Base-by-base conservation (phyloP, 2,888 invertebrate species). In the Amphipoea lucens region DNA sequence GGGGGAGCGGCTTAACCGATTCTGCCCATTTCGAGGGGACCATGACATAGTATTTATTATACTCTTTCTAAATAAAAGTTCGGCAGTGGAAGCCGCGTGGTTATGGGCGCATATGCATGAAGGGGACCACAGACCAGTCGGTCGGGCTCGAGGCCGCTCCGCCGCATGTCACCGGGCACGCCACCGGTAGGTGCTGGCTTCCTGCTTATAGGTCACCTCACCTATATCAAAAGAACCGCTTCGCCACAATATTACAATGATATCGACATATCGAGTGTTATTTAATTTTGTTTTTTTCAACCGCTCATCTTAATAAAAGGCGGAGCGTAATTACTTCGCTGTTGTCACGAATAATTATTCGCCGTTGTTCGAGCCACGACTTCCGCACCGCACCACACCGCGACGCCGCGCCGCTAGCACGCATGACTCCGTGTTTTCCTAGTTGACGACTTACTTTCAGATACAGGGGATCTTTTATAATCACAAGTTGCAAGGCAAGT, bases 321-420 rank as follows among this genome's bases (percentile, higher is more conserved):
- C 17, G 66, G 66, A 63, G 67, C 48, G 51, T 73, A 78, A 76
- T 81, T 81, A 78, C 63, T 11, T 54, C 40, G 67, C 42, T 67
- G 66, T 69, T 78, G 78, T 83, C 81, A 81, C 78, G 62, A 78
- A 79, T 77, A 60, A 78, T 79, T 70, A 81, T 80, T 75, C 57
- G 65, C 65, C 68, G 67, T 60, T 51, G 73, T 76, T 72, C 78
- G 72, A 62, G 40, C 42, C 65, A 79, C 69, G 72, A 73, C 51
- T 70, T 42, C 14, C 20, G 51, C 66, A 45, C 66, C 29, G 54
- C 66, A 45, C 66, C 29, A 45, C 60, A 66, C 67, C 23, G 17
- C 20, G 20, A 40, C 23, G 40, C 36, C 62, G 2, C 23, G 40
- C 36, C 62, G 2, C 54, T 23, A 23, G 17, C 42, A 72, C 72